These are phyloP conservation scores for Drosophila setosimentum DNA, from an alignment of 2,888 invertebrate species.

Conservation along the genomic window DNA sequence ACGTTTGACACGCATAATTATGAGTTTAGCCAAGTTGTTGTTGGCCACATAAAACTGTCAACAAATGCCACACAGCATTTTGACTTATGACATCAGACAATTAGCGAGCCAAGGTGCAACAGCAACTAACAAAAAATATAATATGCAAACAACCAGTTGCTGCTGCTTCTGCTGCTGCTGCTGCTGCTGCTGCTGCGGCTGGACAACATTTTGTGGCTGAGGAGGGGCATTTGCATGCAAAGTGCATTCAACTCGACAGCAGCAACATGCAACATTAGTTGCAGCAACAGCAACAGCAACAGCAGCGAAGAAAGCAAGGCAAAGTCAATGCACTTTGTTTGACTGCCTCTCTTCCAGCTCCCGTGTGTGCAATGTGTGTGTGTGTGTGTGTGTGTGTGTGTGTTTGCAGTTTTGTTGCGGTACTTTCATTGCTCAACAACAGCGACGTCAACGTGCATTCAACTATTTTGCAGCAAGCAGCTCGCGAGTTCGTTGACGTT, in stretches of 20 bases:
- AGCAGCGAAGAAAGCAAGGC: slow-evolving; percentile 73
- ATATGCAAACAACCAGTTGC: slow-evolving; percentile 51
- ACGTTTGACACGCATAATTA: slow-evolving; percentile 25
- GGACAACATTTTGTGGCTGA: slow-evolving; percentile 28
- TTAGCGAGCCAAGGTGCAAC: slow-evolving; percentile 40
- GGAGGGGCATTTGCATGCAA: slow-evolving; percentile 50
- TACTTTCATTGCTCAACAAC: slow-evolving; percentile 77
- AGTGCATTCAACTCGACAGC: slow-evolving; percentile 73
- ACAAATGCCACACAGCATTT: slow-evolving; percentile 59
- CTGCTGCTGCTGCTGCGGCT: no score
- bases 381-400: slow-evolving; percentile 21
- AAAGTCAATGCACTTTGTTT: slow-evolving; percentile 75
- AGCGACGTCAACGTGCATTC: slow-evolving; percentile 21
- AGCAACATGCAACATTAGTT: slow-evolving; percentile 31
- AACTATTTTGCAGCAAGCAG: slow-evolving; percentile 53
- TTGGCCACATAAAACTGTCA: slow-evolving; percentile 49
- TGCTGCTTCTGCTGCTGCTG: slow-evolving; percentile 21
- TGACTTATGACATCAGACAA: slow-evolving; percentile 80
- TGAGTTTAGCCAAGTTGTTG: slow-evolving; percentile 19
- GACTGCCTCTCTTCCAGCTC: slow-evolving; percentile 30
- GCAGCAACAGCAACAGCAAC: slow-evolving; percentile 22
- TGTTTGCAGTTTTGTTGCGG: slow-evolving; percentile 73
- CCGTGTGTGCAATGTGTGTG: slow-evolving; percentile 8
- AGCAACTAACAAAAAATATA: slow-evolving; percentile 15
- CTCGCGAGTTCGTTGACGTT: slow-evolving; percentile 73